Conservation (phyloP, 2,888 invertebrate species). For the Cosmorhoe ocellata region DNA sequence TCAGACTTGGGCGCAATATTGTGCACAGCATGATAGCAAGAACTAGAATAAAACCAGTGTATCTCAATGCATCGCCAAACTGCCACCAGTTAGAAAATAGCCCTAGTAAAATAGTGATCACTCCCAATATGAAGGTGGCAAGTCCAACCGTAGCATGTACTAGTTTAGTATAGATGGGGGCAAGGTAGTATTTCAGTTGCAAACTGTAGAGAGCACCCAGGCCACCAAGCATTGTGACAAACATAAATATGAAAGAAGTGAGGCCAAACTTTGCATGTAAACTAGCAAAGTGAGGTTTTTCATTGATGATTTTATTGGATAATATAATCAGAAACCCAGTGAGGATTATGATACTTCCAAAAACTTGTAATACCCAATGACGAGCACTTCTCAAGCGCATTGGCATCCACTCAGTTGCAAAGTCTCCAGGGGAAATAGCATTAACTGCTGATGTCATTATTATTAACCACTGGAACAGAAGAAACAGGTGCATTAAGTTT, state of each 20-base stretch:
- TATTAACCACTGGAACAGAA: constrained; percentile 69
- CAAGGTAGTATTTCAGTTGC: constrained; percentile 68
- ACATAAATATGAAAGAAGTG: constrained; percentile 64
- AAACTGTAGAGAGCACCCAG: constrained; percentile 70
- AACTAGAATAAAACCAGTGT: constrained; percentile 58
- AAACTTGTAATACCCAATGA: constrained; percentile 74
- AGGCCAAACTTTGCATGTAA: constrained; percentile 75
- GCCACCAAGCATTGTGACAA: constrained; percentile 70
- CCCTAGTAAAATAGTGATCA: constrained; percentile 66
- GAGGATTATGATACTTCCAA: constrained; percentile 53
- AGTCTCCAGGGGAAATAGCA: constrained; percentile 73
- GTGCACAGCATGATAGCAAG: constrained; percentile 65
- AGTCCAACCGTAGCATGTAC: constrained; percentile 70
- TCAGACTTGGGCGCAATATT: constrained; percentile 67
- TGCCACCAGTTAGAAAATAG: constrained; percentile 70
- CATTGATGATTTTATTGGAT: constrained; percentile 63
- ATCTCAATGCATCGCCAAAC: constrained; percentile 64
- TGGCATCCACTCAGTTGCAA: constrained; percentile 80
- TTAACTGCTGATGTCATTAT: constrained; percentile 76
- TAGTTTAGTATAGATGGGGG: constrained; percentile 74
- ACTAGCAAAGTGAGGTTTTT: constrained; percentile 61
- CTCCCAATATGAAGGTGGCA: constrained; percentile 66
- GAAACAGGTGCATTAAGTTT: not conserved
- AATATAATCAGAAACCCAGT: constrained; percentile 70
- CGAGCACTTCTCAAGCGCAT: constrained; percentile 72